Evolutionary conservation across 2,888 invertebrate genomes (phyloP).

Genomic region (Eupeodes luniger): DNA sequence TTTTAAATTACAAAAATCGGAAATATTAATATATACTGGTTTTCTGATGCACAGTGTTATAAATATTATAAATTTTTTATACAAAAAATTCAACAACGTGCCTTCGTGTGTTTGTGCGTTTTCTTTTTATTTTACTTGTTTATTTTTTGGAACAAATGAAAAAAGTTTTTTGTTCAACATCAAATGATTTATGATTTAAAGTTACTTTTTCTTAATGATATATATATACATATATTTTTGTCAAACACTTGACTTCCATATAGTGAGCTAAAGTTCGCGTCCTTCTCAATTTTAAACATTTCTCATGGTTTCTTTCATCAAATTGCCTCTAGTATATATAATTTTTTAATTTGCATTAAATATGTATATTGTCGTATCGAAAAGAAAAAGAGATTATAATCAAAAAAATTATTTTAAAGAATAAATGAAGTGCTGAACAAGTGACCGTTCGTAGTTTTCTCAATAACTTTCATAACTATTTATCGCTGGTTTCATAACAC

Average conservation of each 20-base stretch:
- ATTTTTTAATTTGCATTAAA: slow-evolving; percentile 1
- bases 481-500: slow-evolving; percentile 33
- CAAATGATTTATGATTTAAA: too few relatives aligned
- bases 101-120: slow-evolving; percentile 1
- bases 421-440: not conserved
- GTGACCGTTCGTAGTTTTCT: not conserved
- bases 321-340: not conserved
- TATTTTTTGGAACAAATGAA: not conserved
- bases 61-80: not conserved
- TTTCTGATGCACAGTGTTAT: not conserved
- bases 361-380: not conserved
- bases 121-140: not conserved
- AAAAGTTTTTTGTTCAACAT: not conserved
- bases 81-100: not conserved
- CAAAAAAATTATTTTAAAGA: not conserved
- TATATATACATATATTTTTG: not conserved
- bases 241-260: not conserved
- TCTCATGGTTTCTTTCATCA: not conserved
- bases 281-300: not conserved
- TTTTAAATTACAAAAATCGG: not conserved
- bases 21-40: not conserved
- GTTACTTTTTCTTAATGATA: too few relatives aligned
- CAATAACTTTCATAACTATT: slow-evolving; percentile 11
- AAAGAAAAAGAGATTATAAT: not conserved
- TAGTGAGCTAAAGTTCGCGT: not conserved